Conservation (phyloP, 2,113 vertebrate species). For the Protobothrops flavoviridis region DNA sequence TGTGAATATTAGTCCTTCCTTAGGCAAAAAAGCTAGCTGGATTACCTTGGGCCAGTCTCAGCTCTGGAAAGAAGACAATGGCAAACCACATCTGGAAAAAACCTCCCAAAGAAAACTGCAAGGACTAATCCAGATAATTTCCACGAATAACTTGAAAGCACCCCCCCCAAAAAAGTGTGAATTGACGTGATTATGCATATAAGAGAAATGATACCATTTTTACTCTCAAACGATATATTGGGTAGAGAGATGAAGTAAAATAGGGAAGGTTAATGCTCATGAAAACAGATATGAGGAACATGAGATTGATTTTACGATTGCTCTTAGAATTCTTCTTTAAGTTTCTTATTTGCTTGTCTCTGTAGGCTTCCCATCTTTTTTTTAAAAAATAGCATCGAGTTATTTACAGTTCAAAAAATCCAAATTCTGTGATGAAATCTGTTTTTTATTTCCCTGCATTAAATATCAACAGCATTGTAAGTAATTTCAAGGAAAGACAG, state of each 20-base stretch:
- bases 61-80: background rate
- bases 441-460: background rate
- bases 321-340: background rate
- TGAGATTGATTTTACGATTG: background rate
- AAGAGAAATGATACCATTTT: background rate
- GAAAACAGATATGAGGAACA: background rate
- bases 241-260: background rate
- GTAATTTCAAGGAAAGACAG: background rate
- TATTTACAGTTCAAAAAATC: background rate
- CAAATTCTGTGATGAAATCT: background rate
- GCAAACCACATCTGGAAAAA: background rate
- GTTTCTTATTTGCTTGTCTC: background rate
- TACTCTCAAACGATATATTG: background rate
- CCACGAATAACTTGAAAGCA: background rate
- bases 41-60: background rate
- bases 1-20: background rate
- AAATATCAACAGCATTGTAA: background rate
- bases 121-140: background rate
- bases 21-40: background rate
- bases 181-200: background rate
- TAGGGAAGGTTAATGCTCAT: background rate
- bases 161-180: background rate
- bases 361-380: background rate
- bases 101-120: background rate
- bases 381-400: background rate